A percentile compares a stretch with the other conserved stretches of the same genome.
Evolutionary conservation across 2,888 invertebrate genomes (phyloP).

Genomic region (Parthenolecanium corni): DNA sequence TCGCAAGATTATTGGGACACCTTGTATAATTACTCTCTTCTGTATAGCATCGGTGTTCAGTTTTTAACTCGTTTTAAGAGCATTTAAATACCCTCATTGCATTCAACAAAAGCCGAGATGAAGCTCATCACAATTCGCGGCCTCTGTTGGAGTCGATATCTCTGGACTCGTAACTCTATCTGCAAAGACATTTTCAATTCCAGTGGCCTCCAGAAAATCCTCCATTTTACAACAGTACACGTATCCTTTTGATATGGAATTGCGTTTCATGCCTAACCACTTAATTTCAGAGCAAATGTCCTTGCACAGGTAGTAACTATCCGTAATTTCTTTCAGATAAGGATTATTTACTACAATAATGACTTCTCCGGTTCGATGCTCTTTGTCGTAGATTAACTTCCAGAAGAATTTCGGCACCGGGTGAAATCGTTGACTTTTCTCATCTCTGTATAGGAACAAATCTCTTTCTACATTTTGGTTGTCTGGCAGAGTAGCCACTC

Average conservation of each 20-base stretch:
- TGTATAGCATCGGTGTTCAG: too few relatives aligned
- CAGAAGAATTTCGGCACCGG: constrained; percentile 46
- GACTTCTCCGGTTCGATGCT: constrained; percentile 44
- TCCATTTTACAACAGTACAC: constrained; percentile 51
- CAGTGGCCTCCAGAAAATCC: constrained; percentile 43
- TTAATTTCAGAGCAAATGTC: constrained; percentile 40
- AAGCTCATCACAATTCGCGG: too few relatives aligned
- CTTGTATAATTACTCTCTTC: too few relatives aligned
- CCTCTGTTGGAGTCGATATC: not conserved
- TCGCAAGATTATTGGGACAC: too few relatives aligned
- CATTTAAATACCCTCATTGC: too few relatives aligned
- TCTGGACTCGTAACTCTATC: not conserved
- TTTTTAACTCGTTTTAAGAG: too few relatives aligned
- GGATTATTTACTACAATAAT: constrained; percentile 55
- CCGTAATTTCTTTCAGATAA: constrained; percentile 36
- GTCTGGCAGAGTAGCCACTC: constrained; percentile 47
- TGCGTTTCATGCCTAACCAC: constrained; percentile 48
- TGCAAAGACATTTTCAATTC: not conserved
- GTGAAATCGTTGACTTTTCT: constrained; percentile 1
- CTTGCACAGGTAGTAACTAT: constrained; percentile 41
- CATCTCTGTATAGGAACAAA: constrained; percentile 23
- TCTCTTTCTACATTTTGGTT: constrained; percentile 39
- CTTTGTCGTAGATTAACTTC: constrained; percentile 48
- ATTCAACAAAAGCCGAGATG: too few relatives aligned
- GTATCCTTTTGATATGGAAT: constrained; percentile 44